These are phyloP conservation scores for Cirrhinus mrigala DNA, from an alignment of 2,797 vertebrate species.

Conservation along the genomic window DNA sequence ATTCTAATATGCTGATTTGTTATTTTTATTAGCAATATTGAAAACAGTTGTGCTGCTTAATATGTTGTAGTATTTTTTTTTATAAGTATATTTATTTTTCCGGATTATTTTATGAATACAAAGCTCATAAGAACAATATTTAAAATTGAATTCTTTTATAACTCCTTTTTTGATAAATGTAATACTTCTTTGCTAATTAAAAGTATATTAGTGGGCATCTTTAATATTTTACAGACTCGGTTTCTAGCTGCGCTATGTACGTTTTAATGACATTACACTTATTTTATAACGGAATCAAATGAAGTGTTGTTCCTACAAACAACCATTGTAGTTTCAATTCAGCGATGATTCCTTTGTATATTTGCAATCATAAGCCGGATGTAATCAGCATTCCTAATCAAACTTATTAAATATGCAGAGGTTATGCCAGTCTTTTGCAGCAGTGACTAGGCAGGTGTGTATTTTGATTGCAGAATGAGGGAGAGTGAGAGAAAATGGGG, in stretches of 20 bases:
- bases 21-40: background rate
- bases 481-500: constrained; percentile 33
- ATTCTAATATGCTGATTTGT: background rate
- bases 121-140: no score
- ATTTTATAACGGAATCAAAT: background rate
- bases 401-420: constrained; percentile 22
- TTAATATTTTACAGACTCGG: background rate
- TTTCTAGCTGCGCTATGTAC: background rate
- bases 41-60: background rate
- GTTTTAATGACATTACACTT: background rate
- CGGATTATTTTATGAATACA: no score
- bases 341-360: background rate
- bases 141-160: no score
- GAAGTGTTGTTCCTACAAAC: constrained; percentile 31
- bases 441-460: constrained; percentile 27
- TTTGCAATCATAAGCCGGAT: constrained; percentile 29
- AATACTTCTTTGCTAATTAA: background rate
- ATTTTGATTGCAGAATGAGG: constrained; percentile 40
- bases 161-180: background rate
- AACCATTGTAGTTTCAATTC: constrained; percentile 1
- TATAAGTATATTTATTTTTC: no score
- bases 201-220: background rate
- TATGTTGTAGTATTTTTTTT: no score
- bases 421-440: constrained; percentile 20
- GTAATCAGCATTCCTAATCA: constrained; percentile 27